These are phyloP conservation scores for Malurus melanocephalus DNA, from an alignment of 2,113 vertebrate species.

Conservation along the genomic window DNA sequence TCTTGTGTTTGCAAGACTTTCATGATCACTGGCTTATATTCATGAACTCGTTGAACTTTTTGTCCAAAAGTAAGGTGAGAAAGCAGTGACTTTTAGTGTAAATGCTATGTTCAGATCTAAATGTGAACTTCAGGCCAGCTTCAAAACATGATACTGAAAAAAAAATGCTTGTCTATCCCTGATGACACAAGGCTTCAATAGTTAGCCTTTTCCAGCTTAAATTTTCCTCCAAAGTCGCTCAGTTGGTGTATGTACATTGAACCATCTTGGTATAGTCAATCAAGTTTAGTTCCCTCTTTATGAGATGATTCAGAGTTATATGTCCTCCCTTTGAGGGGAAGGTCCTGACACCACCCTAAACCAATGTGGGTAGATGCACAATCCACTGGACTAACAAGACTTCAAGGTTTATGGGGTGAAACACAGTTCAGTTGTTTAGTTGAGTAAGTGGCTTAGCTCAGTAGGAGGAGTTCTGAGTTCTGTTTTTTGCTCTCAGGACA, in stretches of 20 bases:
- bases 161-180: background rate
- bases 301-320: background rate
- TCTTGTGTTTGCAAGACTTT: conserved; percentile 7
- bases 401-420: background rate
- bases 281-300: background rate
- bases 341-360: background rate
- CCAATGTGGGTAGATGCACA: fast-evolving
- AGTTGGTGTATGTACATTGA: background rate
- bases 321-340: background rate
- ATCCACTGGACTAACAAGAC: background rate
- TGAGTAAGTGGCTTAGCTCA: background rate
- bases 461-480: background rate
- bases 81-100: background rate
- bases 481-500: background rate
- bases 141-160: background rate
- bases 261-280: background rate
- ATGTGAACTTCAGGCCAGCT: background rate
- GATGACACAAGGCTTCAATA: background rate
- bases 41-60: conserved; percentile 24
- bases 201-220: background rate
- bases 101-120: background rate
- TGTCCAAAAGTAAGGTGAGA: conserved; percentile 1
- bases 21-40: background rate
- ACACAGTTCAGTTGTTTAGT: background rate
- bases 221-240: background rate